Evolutionary conservation across 2,113 vertebrate genomes (phyloP), one percentile per base, ranked within the genome.

Genomic region (Ondatra zibethicus): DNA sequence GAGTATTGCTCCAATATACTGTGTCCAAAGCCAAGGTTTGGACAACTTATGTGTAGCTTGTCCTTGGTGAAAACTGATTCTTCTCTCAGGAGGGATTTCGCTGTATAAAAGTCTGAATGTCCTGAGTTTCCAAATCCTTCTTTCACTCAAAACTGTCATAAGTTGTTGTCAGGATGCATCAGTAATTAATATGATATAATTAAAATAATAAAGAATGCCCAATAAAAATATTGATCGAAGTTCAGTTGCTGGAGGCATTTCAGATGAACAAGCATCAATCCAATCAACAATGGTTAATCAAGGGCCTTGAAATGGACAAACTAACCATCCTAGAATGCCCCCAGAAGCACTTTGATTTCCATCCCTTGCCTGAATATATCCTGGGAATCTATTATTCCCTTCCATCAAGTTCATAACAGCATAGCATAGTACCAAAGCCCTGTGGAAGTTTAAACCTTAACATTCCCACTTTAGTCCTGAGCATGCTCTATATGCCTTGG

Each of bases 251-350:
- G 47, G 73, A 61, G 73, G 7, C 31, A 75, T 89, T 87, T 95
- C 77, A 93, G 27, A 92, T 84, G 55, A 92, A 93, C n/a, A 85
- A 92, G 73, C 25, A 86, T 87, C 70, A 93, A n/a, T 84, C 89
- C 55, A 78, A 89, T 95, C 77, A 84, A 85, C 45, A 96, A 65
- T 89, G 82, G 84, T 92, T 96, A 94, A 94, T 91, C 86, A 89
- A 52, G 92, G 63, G 70, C 42, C 12, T 84, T 27, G 75, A 95
- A 95, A 92, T 36, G 17, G 77, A 31, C 92, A 14, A 5, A 50
- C 29, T 13, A 27, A 65, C 42, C 55, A 45, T 65, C 52, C 75
- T 23, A 52, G 55, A 68, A 75, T 58, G 68, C 82, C 39, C 33
- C n/a, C 39, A 52, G 7, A 14, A 68, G 33, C 11, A 47, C 2